Base-by-base conservation (phyloP, 2,888 invertebrate genomes). In the Dolomedes plantarius region DNA sequence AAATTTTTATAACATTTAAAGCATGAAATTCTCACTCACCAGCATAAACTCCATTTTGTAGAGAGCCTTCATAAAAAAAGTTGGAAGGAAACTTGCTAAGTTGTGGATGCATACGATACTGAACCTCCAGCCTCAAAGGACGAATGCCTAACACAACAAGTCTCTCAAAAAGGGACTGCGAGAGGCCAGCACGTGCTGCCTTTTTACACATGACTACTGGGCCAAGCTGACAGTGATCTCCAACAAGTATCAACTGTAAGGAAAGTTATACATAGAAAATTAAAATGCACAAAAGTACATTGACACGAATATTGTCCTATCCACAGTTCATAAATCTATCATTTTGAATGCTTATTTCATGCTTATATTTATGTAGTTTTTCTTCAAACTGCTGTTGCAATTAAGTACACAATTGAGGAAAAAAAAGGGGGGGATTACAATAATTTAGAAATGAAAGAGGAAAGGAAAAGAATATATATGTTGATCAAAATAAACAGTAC, bases 151-250 rank as follows among this genome's bases (percentile, higher is more conserved):
- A 93, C 0, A 99, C 98, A 0, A 99, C 99, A 0, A 99, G 93
- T 5, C 99, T 94, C 91, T 99, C 99, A 91, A 99, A 99, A 86
- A 99, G 93, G 74, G 98, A 98, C 91, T 99, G 99, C 0, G 97
- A 97, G 28, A 99, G 94, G 0, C 99, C 99, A 0, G 99, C 99
- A 76, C 96, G 94, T 0, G 98, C 98, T 0, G 99, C 99, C 91
- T 98, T 98, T 92, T 99, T 99, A 93, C 98, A 99, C 98, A 99
- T 98, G 0, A 99, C 99, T 0, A 99, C 99, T 0, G 99, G 99
- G 0, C 99, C 99, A 86, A 99, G 93, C 92, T 99, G 99, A 91
- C 99, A 99, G 91, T 99, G 99, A 92, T 99, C 99, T 13, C 99
- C 99, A 0, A 99, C 99, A 1, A 99, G 94, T 89, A 99, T 98